These are phyloP conservation scores for Rhimphoctona megacephalus DNA, from an alignment of 2,888 invertebrate genomes.

Conservation along the genomic window DNA sequence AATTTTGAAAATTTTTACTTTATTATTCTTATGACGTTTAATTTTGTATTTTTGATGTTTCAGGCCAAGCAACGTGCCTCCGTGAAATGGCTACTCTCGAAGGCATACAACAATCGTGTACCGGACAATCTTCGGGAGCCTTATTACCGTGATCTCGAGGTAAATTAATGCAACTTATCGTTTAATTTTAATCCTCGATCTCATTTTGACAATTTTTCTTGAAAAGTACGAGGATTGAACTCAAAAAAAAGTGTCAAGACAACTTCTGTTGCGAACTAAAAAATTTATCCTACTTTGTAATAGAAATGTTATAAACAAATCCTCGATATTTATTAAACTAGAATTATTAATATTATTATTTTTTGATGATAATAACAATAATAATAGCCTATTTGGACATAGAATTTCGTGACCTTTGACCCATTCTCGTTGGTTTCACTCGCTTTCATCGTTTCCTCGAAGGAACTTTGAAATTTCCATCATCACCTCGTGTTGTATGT, in stretches of 20 bases:
- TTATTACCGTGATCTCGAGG: conserved; percentile 98
- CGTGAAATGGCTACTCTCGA: conserved; percentile 97
- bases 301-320: not conserved
- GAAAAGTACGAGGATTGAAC: not conserved
- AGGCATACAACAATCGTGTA: conserved; percentile 97
- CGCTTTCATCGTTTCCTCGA: conserved; percentile 42
- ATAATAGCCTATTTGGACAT: not conserved
- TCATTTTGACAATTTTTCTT: not conserved
- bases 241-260: not conserved
- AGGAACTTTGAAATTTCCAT: conserved; percentile 27
- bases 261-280: not conserved
- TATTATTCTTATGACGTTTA: conserved; percentile 10
- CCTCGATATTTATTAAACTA: not conserved
- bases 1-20: not conserved
- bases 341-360: not conserved
- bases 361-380: not conserved
- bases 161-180: conserved; percentile 82
- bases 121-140: conserved; percentile 97
- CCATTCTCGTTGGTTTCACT: conserved; percentile 32
- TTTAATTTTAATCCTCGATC: conserved; percentile 2
- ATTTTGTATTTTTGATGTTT: conserved; percentile 85
- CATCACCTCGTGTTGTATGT: conserved; percentile 19
- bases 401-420: conserved; percentile 23
- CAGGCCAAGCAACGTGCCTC: conserved; percentile 98
- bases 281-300: not conserved